Percentiles rank a stretch among this genome's conserved stretches.
phyloP scores from a whole-genome alignment of 1,140 invertebrate species.

The Drosophila pseudoobscura region DNA sequence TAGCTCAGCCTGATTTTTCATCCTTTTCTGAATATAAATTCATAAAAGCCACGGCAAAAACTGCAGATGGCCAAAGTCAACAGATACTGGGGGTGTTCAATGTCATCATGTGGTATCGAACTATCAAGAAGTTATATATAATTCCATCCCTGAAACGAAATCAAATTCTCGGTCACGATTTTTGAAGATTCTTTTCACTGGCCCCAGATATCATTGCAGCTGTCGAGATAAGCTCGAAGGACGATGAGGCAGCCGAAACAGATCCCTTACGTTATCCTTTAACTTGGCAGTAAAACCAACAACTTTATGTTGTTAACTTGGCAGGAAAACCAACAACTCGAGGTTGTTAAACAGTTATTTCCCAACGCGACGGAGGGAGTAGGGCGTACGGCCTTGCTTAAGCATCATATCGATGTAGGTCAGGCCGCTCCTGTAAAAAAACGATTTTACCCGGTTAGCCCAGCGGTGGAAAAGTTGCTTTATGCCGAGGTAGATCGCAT shows the following conservation, averaged over 20 bases:
- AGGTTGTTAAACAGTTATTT: not conserved
- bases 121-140: conserved; percentile 1
- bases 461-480: not conserved
- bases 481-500: no score
- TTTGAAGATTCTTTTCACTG: no score
- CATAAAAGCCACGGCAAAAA: conserved; percentile 5
- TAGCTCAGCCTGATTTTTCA: conserved; percentile 4
- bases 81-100: conserved; percentile 4
- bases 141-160: conserved; percentile 8
- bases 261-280: no score
- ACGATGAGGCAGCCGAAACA: no score
- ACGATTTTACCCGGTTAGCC: conserved; percentile 1
- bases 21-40: conserved; percentile 2
- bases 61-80: conserved; percentile 15
- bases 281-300: no score
- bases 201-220: no score
- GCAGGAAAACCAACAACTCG: not conserved
- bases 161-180: no score
- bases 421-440: not conserved
- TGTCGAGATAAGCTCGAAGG: no score
- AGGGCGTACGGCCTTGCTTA: not conserved
- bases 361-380: not conserved
- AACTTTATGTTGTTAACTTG: no score
- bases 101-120: not conserved
- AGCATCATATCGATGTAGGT: conserved; percentile 4